Evolutionary conservation across 2,113 vertebrate genomes (phyloP).

Genomic region (Sylvilagus bachmani): DNA sequence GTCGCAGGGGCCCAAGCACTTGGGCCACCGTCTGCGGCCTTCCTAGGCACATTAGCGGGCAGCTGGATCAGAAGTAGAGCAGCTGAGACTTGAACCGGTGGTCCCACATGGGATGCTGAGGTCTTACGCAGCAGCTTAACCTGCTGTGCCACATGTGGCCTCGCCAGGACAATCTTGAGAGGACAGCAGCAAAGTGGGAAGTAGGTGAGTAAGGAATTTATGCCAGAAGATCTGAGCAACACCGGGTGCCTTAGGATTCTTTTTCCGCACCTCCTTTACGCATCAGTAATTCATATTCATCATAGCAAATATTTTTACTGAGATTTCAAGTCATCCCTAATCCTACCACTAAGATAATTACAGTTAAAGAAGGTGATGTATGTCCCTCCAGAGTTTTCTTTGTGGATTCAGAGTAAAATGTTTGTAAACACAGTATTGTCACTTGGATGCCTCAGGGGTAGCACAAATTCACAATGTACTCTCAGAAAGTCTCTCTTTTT

Average conservation of each 20-base stretch:
- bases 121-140: no score
- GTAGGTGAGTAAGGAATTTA: neutral
- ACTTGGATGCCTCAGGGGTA: neutral
- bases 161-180: neutral
- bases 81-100: no score
- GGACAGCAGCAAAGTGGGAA: neutral
- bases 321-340: neutral
- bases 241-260: neutral
- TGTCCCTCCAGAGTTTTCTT: constrained; percentile 2
- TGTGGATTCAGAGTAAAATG: neutral
- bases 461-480: neutral
- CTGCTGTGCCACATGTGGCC: no score
- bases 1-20: no score
- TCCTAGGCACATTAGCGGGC: no score
- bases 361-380: neutral
- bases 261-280: neutral
- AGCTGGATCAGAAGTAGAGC: no score
- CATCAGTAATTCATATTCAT: neutral
- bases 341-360: neutral
- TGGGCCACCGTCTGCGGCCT: no score
- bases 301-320: neutral
- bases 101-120: no score
- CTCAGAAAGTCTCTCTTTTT: no score
- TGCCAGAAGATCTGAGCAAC: neutral
- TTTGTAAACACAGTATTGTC: neutral